These are phyloP conservation scores for Athetis lepigone DNA, from an alignment of 2,888 invertebrate species.

Conservation along the genomic window DNA sequence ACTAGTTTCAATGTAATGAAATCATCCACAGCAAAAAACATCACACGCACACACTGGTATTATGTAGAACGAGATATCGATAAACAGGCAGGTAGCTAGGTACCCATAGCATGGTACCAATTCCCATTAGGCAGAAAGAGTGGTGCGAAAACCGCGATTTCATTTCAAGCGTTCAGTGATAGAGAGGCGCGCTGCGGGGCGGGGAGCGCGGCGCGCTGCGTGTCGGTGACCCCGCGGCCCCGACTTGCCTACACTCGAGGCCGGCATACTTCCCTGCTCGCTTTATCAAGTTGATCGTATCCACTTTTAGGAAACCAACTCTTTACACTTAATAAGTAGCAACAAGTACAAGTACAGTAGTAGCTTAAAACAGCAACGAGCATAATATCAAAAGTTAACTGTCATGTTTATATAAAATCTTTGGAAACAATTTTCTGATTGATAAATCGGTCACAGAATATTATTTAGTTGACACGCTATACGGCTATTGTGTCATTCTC, in stretches of 20 bases:
- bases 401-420: neutral
- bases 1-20: constrained; percentile 32
- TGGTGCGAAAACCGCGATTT: constrained; percentile 63
- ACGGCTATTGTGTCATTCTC: constrained; percentile 24
- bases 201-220: constrained; percentile 71
- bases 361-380: constrained; percentile 7
- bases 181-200: constrained; percentile 62
- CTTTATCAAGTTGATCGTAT: constrained; percentile 64
- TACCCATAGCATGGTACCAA: constrained; percentile 14
- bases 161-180: constrained; percentile 69
- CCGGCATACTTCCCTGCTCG: constrained; percentile 76
- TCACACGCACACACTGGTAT: constrained; percentile 46
- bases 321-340: constrained; percentile 8
- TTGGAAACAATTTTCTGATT: constrained; percentile 12
- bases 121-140: constrained; percentile 52
- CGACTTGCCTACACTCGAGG: constrained; percentile 77
- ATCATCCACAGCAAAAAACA: constrained; percentile 20
- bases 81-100: constrained; percentile 29
- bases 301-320: constrained; percentile 46
- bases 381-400: neutral
- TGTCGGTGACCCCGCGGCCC: constrained; percentile 88
- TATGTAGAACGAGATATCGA: constrained; percentile 22
- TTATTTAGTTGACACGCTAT: constrained; percentile 19
- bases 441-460: constrained; percentile 4
- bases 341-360: too few relatives aligned